These are phyloP conservation scores for Akabosia matsudoensis DNA, from an alignment of 1,140 invertebrate species.

Conservation along the genomic window DNA sequence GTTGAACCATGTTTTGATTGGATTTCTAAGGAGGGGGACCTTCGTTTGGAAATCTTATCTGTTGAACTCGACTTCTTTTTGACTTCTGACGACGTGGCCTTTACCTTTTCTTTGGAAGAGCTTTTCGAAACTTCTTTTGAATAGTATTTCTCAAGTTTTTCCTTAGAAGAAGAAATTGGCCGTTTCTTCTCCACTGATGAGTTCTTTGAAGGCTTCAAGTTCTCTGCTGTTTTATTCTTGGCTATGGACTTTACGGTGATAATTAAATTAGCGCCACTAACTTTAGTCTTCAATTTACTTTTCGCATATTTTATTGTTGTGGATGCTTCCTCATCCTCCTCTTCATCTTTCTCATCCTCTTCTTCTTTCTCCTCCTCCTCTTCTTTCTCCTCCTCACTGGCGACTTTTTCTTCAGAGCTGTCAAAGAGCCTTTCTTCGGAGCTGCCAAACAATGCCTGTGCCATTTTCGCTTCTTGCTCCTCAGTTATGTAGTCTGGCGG, in stretches of 20 bases:
- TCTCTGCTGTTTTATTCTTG: neutral
- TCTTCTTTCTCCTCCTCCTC: neutral
- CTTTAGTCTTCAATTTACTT: neutral
- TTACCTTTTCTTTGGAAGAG: neutral
- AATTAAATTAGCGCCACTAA: neutral
- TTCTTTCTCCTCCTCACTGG: neutral
- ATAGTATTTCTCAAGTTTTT: no score
- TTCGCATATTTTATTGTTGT: neutral
- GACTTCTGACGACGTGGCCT: neutral
- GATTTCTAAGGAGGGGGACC: neutral
- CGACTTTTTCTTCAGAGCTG: neutral
- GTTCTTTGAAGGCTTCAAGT: neutral
- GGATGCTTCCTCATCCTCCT: neutral
- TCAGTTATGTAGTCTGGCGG: neutral
- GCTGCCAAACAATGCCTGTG: slow-evolving; percentile 5
- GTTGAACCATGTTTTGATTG: neutral
- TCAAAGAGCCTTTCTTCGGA: neutral
- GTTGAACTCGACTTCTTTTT: neutral
- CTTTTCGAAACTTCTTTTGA: no score
- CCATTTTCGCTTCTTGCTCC: neutral
- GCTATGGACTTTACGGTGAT: neutral
- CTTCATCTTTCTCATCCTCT: neutral
- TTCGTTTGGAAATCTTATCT: neutral
- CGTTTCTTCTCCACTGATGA: neutral
- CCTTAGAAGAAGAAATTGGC: no score